These are phyloP conservation scores for Haemorhous mexicanus DNA, from an alignment of 2,113 vertebrate genomes.

Conservation along the genomic window DNA sequence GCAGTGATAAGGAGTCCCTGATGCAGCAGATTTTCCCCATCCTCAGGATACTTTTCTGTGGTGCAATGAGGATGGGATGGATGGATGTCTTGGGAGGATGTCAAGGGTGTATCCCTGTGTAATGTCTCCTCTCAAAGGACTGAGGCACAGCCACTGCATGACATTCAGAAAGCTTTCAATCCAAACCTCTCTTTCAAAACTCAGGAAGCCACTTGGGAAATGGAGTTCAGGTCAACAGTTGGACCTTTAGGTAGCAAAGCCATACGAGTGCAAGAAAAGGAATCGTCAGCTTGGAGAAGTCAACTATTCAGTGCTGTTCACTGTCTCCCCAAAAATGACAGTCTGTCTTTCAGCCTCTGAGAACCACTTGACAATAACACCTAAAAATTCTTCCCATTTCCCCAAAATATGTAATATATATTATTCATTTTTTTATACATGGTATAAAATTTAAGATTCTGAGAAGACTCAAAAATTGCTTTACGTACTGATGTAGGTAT, in stretches of 20 bases:
- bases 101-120: neutral
- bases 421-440: neutral
- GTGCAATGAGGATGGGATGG: neutral
- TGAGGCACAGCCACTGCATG: neutral
- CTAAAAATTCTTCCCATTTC: neutral
- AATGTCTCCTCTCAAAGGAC: neutral
- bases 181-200: neutral
- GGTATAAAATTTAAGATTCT: neutral
- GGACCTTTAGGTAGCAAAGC: neutral
- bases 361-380: neutral
- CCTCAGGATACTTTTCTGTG: neutral
- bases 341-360: neutral
- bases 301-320: neutral
- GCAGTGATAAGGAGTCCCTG: neutral
- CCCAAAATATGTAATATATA: neutral
- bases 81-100: fast-evolving
- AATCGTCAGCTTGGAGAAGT: neutral
- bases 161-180: neutral
- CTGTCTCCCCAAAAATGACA: neutral
- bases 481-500: neutral
- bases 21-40: neutral
- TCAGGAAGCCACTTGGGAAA: neutral
- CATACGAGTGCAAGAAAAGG: neutral
- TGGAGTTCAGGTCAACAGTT: neutral
- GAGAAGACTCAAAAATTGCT: neutral